phyloP scores from a whole-genome alignment of 2,113 vertebrate genomes.

The Ammodytes marinus region DNA sequence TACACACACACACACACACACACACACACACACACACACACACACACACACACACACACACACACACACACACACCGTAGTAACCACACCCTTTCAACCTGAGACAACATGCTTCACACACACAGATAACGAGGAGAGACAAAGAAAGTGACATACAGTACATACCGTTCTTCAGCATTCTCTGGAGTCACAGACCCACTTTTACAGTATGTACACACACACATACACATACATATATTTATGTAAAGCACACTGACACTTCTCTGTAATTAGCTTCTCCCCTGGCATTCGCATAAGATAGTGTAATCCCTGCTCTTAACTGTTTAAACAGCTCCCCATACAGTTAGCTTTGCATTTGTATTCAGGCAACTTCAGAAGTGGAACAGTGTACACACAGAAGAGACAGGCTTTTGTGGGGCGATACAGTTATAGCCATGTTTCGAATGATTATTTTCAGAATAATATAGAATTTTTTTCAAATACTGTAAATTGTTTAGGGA shows the following conservation, averaged over 20 bases:
- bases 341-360: conserved; percentile 42
- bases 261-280: conserved; percentile 63
- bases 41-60: not conserved
- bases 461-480: conserved; percentile 4
- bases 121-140: not conserved
- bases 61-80: not conserved
- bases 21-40: not conserved
- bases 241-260: conserved; percentile 27
- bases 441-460: not conserved
- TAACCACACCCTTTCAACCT: conserved; percentile 9
- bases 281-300: conserved; percentile 51
- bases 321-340: conserved; percentile 58
- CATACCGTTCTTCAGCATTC: conserved; percentile 3
- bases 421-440: not conserved
- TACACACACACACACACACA: conserved; percentile 31
- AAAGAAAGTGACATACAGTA: not conserved
- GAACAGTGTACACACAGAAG: not conserved
- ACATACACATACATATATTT: conserved; percentile 4
- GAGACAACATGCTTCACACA: not conserved
- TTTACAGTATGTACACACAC: conserved; percentile 4
- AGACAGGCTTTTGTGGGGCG: not conserved
- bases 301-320: conserved; percentile 60
- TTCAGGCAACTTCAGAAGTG: conserved; percentile 1
- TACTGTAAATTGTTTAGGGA: conserved; percentile 7
- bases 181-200: not conserved